Evolutionary conservation across 2,113 vertebrate genomes (phyloP).

Genomic region (Sebastes schlegelii): DNA sequence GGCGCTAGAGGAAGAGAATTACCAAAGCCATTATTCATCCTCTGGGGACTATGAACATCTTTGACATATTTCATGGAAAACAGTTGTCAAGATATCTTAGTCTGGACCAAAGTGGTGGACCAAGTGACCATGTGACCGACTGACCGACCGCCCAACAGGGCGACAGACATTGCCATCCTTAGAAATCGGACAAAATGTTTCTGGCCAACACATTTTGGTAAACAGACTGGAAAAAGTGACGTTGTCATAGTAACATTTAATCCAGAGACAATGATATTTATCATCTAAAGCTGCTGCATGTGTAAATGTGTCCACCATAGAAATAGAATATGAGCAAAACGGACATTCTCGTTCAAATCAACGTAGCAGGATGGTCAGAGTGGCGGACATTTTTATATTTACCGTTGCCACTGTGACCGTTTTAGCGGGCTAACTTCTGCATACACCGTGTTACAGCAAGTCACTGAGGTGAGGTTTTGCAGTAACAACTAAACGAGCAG

Average conservation of each 20-base stretch:
- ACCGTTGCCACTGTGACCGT: no score
- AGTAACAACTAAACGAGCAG: no score
- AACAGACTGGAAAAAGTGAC: neutral
- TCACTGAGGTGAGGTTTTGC: no score
- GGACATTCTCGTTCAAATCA: no score
- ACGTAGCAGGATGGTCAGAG: no score
- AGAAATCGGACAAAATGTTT: neutral
- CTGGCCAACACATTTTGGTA: neutral
- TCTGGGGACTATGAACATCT: neutral
- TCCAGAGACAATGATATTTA: neutral
- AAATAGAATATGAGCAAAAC: no score
- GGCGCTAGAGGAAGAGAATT: neutral
- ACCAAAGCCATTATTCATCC: neutral
- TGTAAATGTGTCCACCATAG: neutral
- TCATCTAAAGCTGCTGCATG: neutral
- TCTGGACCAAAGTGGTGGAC: neutral
- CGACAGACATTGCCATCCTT: neutral
- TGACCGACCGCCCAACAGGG: neutral
- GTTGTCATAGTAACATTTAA: neutral
- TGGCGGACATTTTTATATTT: no score
- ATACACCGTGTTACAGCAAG: no score
- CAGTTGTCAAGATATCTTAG: neutral
- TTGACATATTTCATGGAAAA: neutral
- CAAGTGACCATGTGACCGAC: neutral
- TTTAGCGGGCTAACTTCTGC: no score